phyloP scores from a whole-genome alignment of 2,113 vertebrate species.

The Chrysemys picta region DNA sequence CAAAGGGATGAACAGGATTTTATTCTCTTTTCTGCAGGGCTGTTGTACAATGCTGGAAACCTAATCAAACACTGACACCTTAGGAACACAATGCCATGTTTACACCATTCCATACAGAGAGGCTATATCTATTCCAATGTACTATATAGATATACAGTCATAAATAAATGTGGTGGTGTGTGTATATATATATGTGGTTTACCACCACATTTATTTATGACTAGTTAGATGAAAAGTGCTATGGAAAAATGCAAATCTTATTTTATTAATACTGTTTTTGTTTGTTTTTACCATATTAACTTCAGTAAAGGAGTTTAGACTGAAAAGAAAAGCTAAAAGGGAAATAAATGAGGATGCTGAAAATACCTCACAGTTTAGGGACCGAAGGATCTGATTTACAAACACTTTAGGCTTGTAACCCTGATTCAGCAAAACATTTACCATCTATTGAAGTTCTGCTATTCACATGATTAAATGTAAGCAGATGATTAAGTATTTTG shows the following conservation, averaged over 20 bases:
- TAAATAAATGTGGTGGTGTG: too few species aligned
- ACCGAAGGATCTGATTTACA: not conserved
- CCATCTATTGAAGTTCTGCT: not conserved
- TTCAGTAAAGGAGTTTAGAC: not conserved
- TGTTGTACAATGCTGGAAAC: not conserved
- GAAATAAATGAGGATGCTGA: accelerated
- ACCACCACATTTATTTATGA: not conserved
- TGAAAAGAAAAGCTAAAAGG: not conserved
- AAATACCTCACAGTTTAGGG: not conserved
- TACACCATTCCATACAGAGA: not conserved
- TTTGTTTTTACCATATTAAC: not conserved
- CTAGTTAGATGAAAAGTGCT: not conserved
- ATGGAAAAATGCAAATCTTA: not conserved
- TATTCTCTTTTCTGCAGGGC: not conserved
- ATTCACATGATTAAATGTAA: not conserved
- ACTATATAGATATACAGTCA: not conserved
- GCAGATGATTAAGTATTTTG: not conserved
- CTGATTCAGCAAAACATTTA: not conserved
- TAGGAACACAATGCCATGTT: accelerated
- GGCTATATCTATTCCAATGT: not conserved
- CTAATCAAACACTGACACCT: accelerated
- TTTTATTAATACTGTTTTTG: not conserved
- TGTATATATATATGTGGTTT: not conserved
- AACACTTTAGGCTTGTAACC: not conserved
- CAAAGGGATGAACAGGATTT: not conserved